phyloP scores from a whole-genome alignment of 2,888 invertebrate species.

The Microctonus brassicae region DNA sequence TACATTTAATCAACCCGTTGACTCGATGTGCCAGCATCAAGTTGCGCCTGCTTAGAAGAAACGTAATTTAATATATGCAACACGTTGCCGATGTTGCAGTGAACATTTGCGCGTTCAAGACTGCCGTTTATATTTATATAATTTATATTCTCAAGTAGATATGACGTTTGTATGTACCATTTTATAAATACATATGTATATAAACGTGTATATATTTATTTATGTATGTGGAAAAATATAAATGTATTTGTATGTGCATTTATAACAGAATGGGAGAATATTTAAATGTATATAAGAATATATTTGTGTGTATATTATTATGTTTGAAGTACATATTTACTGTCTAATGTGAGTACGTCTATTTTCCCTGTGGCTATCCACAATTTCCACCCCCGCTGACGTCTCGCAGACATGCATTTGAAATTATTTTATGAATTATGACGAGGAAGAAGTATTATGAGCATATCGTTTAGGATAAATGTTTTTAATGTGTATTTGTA shows the following conservation, averaged over 20 bases:
- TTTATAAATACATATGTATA: not conserved
- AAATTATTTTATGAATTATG: constrained; percentile 13
- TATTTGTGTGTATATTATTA: not conserved
- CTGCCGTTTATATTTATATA: constrained; percentile 60
- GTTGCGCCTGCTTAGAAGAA: constrained; percentile 59
- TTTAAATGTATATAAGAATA: not conserved
- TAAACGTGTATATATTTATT: not conserved
- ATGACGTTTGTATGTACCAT: not conserved
- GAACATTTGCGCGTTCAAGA: constrained; percentile 43
- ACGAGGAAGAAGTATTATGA: not conserved
- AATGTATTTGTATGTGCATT: not conserved
- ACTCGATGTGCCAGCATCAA: constrained; percentile 44
- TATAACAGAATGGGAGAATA: not conserved
- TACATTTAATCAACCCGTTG: constrained; percentile 51
- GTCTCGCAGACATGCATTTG: not conserved
- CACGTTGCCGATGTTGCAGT: constrained; percentile 50
- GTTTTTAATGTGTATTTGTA: not conserved
- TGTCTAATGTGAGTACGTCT: constrained; percentile 19
- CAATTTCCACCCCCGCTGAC: constrained; percentile 27
- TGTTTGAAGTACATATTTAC: constrained; percentile 27
- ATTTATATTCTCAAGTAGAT: constrained; percentile 56
- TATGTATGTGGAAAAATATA: no score
- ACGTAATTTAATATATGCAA: constrained; percentile 64
- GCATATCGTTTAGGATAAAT: not conserved
- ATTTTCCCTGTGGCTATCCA: not conserved